phyloP scores from a whole-genome alignment of 2,113 vertebrate genomes.

The Neogobius melanostomus region DNA sequence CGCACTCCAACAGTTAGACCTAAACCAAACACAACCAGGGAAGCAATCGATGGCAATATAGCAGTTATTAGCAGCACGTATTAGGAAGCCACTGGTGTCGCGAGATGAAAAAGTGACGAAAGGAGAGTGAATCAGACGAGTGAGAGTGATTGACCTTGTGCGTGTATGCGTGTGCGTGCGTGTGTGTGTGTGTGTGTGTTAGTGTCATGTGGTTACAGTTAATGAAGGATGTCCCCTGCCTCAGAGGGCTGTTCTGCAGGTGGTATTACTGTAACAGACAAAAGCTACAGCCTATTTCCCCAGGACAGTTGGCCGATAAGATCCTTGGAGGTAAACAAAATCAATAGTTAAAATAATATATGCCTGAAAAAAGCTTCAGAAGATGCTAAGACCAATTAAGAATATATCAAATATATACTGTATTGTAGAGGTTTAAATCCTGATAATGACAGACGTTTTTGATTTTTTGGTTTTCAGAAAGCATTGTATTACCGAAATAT shows the following conservation, averaged over 20 bases:
- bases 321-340: too few relatives aligned
- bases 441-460: too few relatives aligned
- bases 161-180: conserved; percentile 6
- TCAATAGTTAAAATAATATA: not conserved
- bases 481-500: not conserved
- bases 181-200: conserved; percentile 1
- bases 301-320: not conserved
- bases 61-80: conserved; percentile 55
- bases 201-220: conserved; percentile 61
- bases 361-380: not conserved
- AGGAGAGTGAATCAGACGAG: conserved; percentile 10
- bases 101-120: conserved; percentile 24
- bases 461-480: too few relatives aligned
- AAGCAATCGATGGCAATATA: conserved; percentile 62
- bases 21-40: conserved; percentile 56
- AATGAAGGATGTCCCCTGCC: conserved; percentile 58
- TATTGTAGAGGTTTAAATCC: not conserved
- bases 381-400: too few relatives aligned
- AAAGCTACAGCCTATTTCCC: not conserved
- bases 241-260: conserved; percentile 57
- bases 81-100: conserved; percentile 43
- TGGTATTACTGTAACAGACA: conserved; percentile 36
- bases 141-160: conserved; percentile 41
- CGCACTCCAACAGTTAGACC: conserved; percentile 19
- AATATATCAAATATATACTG: not conserved